A percentile compares a stretch with the other conserved stretches of the same genome.
phyloP scores from a whole-genome alignment of 1,140 invertebrate genomes.

The Ericerus pela region DNA sequence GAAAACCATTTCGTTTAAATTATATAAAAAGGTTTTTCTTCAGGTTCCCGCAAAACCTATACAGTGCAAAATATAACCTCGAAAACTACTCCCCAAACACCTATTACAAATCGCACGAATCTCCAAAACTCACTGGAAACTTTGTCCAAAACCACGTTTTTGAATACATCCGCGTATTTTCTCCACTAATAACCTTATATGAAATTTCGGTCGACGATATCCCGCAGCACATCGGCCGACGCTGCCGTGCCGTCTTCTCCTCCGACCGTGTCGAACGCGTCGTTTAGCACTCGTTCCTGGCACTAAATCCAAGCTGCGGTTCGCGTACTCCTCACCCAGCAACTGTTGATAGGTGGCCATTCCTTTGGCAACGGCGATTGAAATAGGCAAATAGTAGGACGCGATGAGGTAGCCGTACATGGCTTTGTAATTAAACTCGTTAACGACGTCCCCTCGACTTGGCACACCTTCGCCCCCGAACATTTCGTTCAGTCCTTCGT shows the following conservation, averaged over 20 bases:
- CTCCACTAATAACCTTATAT: no score
- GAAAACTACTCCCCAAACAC: no score
- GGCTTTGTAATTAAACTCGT: conserved; percentile 26
- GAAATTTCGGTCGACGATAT: neutral
- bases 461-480: conserved; percentile 1
- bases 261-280: neutral
- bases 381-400: conserved; percentile 25
- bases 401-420: conserved; percentile 29
- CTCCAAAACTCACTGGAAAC: no score
- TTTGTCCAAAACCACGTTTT: no score
- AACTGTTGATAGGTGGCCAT: no score
- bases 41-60: no score
- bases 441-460: conserved; percentile 23
- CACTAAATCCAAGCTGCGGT: neutral
- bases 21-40: no score
- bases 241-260: no score
- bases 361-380: neutral
- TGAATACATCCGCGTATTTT: no score
- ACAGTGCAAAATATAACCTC: no score
- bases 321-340: neutral
- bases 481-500: conserved; percentile 19
- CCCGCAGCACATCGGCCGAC: neutral
- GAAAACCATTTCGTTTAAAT: no score
- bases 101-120: no score
- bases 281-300: neutral